Percentiles rank a stretch among this genome's conserved stretches.
phyloP scores from a whole-genome alignment of 2,888 invertebrate genomes.

The Bruchidius siliquastri region DNA sequence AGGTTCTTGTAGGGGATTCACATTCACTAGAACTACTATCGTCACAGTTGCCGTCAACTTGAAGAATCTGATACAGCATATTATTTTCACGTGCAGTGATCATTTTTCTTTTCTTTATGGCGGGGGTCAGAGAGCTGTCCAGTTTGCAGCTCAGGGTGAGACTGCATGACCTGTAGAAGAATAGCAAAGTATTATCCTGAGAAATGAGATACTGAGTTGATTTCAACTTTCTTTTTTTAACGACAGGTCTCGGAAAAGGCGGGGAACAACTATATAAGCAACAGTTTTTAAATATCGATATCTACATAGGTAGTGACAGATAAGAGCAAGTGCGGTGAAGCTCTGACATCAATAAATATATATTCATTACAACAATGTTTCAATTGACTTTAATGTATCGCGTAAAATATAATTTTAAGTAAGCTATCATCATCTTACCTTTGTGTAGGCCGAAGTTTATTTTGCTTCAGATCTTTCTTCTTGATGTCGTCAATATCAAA shows the following conservation, averaged over 20 bases:
- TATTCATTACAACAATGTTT: too few relatives aligned
- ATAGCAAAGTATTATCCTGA: too few relatives aligned
- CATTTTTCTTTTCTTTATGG: conserved; percentile 64
- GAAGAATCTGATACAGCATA: conserved; percentile 49
- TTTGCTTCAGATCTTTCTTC: conserved; percentile 47
- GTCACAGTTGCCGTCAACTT: conserved; percentile 56
- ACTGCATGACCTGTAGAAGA: conserved; percentile 55
- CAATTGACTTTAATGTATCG: too few relatives aligned
- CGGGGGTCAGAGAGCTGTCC: conserved; percentile 58
- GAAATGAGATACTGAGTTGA: too few relatives aligned
- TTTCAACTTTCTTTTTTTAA: too few relatives aligned
- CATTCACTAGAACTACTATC: conserved; percentile 50
- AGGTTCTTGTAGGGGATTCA: conserved; percentile 35
- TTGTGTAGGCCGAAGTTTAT: background rate
- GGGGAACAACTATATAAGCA: too few relatives aligned
- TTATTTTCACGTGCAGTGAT: conserved; percentile 40
- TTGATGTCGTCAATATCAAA: conserved; percentile 51
- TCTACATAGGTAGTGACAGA: too few relatives aligned
- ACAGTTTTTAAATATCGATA: too few relatives aligned
- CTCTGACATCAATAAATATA: too few relatives aligned
- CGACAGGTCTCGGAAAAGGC: too few relatives aligned
- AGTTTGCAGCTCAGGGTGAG: conserved; percentile 67
- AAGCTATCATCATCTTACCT: background rate
- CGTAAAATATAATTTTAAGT: too few relatives aligned
- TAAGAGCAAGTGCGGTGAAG: too few relatives aligned